Evolutionary conservation across 2,888 invertebrate species (phyloP).

Genomic region (Eudemis profundana): DNA sequence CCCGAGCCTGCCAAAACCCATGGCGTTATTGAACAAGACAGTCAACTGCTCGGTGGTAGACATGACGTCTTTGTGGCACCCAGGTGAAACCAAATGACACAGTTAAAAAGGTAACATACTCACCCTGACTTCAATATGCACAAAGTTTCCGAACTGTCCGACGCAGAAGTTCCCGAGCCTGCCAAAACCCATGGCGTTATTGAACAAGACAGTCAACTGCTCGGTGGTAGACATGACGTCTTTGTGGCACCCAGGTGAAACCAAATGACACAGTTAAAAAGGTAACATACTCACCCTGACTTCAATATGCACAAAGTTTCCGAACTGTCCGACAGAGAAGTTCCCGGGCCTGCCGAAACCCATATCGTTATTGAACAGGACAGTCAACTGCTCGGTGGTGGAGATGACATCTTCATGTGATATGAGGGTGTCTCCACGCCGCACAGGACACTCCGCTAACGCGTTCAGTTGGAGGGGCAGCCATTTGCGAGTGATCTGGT

Average conservation of each 20-base stretch:
- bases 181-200: slow-evolving; percentile 87
- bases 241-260: no score
- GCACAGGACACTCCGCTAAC: slow-evolving; percentile 90
- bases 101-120: slow-evolving; percentile 69
- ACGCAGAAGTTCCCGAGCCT: slow-evolving; percentile 86
- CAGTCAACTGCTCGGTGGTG: slow-evolving; percentile 90
- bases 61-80: slow-evolving; percentile 91
- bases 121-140: slow-evolving; percentile 88
- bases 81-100: no score
- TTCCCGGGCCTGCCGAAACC: slow-evolving; percentile 86
- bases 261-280: no score
- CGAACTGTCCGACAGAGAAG: slow-evolving; percentile 90
- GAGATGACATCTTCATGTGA: slow-evolving; percentile 91
- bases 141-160: slow-evolving; percentile 89
- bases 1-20: slow-evolving; percentile 86
- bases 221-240: slow-evolving; percentile 92
- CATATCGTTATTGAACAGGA: slow-evolving; percentile 85
- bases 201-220: slow-evolving; percentile 88
- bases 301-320: slow-evolving; percentile 87
- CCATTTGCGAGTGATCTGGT: slow-evolving; percentile 87
- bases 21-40: slow-evolving; percentile 83
- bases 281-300: slow-evolving; percentile 86
- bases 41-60: slow-evolving; percentile 91
- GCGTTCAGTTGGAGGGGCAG: slow-evolving; percentile 91
- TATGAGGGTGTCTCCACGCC: slow-evolving; percentile 83